Percentiles rank a stretch among this genome's conserved stretches.
These are phyloP conservation scores for Staurois parvus DNA, from an alignment of 2,797 vertebrate genomes.

Conservation along the genomic window DNA sequence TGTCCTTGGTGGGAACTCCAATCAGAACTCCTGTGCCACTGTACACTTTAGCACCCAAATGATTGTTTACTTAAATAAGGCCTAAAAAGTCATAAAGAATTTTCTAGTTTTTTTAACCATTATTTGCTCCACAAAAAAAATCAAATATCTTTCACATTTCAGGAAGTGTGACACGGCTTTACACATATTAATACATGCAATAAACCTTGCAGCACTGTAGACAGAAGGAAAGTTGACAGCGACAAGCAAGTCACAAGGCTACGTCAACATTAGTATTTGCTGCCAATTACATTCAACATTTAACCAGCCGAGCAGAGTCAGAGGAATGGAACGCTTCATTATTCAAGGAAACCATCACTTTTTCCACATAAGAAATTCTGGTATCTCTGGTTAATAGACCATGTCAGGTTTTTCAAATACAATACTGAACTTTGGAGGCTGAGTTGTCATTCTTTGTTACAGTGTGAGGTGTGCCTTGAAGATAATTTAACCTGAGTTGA, in stretches of 20 bases:
- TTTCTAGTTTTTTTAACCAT: not conserved
- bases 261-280: slow-evolving; percentile 24
- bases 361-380: slow-evolving; percentile 11
- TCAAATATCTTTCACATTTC: not conserved
- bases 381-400: slow-evolving; percentile 5
- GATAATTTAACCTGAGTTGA: slow-evolving; percentile 41
- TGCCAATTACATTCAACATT: slow-evolving; percentile 39
- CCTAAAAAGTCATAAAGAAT: not conserved
- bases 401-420: not conserved
- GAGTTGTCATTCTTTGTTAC: slow-evolving; percentile 32
- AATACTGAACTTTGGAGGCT: not conserved
- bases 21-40: no score
- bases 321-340: not conserved
- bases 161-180: slow-evolving; percentile 3
- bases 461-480: slow-evolving; percentile 3
- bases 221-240: slow-evolving; percentile 14
- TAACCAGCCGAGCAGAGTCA: not conserved
- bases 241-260: slow-evolving; percentile 39
- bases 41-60: no score
- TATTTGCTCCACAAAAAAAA: no score
- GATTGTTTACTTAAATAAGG: no score
- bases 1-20: no score
- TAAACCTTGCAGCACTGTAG: slow-evolving; percentile 2
- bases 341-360: not conserved
- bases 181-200: slow-evolving; percentile 10